Evolutionary conservation across 2,113 vertebrate species (phyloP), one percentile per base, ranked within the genome.

Genomic region (Gasterosteus aculeatus): DNA sequence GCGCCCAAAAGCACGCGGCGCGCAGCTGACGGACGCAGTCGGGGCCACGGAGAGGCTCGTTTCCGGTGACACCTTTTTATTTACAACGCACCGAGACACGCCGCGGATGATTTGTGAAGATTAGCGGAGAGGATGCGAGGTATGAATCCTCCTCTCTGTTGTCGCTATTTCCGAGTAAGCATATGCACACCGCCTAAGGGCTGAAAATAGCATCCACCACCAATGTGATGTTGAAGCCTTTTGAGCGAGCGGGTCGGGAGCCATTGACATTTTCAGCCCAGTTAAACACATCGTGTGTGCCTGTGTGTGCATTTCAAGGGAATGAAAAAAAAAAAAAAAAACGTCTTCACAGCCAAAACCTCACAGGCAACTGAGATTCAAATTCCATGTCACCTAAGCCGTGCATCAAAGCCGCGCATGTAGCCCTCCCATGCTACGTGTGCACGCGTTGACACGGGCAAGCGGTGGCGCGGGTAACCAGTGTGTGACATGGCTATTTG

Each of bases 401-500:
- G 74, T 72, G 75, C 86, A 88, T 89, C 84, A 89, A 86, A 87
- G 77, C 72, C 54, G 51, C 64, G 82, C 83, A 79, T 89, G 29
- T 87, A 80, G 79, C 73, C 78, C 47, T 69, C 7, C 7, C 22
- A 70, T 64, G 74, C 75, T 53, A 22, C 53, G 71, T 75, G 77
- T 75, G 70, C 78, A 10, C 61, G 81, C 71, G 77, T 76, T 74
- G 81, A 86, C 88, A 76, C 72, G 63, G 76, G 5, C 81, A 85
- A 85, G 70, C 80, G 75, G 68, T 26, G 66, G 71, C 64, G 31
- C 73, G 73, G 73, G 77, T 73, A 85, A 84, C 86, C 69, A 81
- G 72, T 79, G 83, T 82, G 87, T 78, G 83, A 89, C 86, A 89
- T 86, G 85, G 80, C 84, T 81, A 86, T 90, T 86, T 92, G 82